Base-by-base conservation (phyloP, 2,888 invertebrate species). In the Eupeodes latifasciatus region DNA sequence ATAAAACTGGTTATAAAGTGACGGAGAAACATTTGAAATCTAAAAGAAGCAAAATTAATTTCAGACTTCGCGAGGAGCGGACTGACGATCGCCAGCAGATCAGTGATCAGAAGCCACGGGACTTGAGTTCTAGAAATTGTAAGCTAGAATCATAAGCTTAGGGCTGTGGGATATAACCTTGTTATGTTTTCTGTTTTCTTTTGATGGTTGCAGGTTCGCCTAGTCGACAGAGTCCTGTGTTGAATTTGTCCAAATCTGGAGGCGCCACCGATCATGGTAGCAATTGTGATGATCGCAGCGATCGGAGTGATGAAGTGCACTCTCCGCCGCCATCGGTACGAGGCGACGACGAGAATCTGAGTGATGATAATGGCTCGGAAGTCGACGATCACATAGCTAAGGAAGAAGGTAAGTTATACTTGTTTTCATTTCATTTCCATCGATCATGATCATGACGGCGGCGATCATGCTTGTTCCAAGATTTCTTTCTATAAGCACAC, bases 161-260 rank as follows among this genome's bases (percentile, higher is more conserved):
- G 7, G 53, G 57, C 14, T 27, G 3, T 76, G 19, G 36, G 44
- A 11, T 16, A 11, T 16, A 69, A 75, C 11, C 36, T 59, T 51
- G 59, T 81, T 81, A 83, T 89, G 89, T 47, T 89, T 89, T 47
- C 6, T 85, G 49, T 71, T n/a, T 5, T 74, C 12, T 72, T 64
- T 14, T 61, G 64, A 47, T 77, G 44, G 3, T 78, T 55, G 90
- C 90, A 94, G 94, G 90, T 94, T 98, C 98, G 86, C 97, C 98
- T 90, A 97, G 96, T 91, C 97, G 97, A 78, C 97, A 97, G 94
- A 98, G 98, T 96, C 98, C 98, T 89, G 98, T 98, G 90, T 94
- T 98, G 91, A 98, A 98, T 94, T 95, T 98, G 83, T 98, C 98
- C 78, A 98, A 98, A 94, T 97, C 97, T 81, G 97, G 97, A 76